These are phyloP conservation scores for Theristicus caerulescens DNA, from an alignment of 2,113 vertebrate genomes.

Conservation along the genomic window DNA sequence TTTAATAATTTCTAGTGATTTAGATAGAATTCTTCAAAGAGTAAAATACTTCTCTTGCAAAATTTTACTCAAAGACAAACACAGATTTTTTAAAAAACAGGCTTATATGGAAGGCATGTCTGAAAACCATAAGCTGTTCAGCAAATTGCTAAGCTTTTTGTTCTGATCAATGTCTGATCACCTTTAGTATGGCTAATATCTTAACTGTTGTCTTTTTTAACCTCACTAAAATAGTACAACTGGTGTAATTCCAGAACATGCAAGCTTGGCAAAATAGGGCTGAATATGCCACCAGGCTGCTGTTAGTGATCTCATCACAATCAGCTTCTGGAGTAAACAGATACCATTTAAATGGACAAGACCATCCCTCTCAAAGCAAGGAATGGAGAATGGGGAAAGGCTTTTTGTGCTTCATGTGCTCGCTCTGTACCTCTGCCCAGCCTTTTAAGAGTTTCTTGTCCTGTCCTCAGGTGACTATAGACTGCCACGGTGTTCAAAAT, in stretches of 20 bases:
- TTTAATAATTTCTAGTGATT: background rate
- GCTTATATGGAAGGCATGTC: background rate
- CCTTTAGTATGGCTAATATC: background rate
- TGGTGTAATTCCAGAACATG: background rate
- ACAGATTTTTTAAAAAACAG: background rate
- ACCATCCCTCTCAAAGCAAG: background rate
- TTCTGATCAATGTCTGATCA: background rate
- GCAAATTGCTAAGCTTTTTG: background rate
- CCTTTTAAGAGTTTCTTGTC: background rate
- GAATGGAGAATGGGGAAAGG: background rate
- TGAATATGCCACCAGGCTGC: background rate
- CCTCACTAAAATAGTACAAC: background rate
- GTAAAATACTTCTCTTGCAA: background rate
- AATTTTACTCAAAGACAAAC: background rate
- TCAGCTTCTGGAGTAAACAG: background rate
- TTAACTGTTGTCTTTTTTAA: background rate
- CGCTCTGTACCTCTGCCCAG: background rate
- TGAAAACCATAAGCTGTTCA: constrained; percentile 4
- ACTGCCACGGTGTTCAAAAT: background rate
- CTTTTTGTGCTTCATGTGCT: background rate
- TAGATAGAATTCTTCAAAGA: background rate
- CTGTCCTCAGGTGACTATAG: background rate
- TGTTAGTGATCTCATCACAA: background rate
- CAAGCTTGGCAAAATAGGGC: background rate
- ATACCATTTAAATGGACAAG: background rate